Percentiles rank a stretch among this genome's conserved stretches.
These are phyloP conservation scores for Drosophila lowei DNA, from an alignment of 1,140 invertebrate species.

Conservation along the genomic window DNA sequence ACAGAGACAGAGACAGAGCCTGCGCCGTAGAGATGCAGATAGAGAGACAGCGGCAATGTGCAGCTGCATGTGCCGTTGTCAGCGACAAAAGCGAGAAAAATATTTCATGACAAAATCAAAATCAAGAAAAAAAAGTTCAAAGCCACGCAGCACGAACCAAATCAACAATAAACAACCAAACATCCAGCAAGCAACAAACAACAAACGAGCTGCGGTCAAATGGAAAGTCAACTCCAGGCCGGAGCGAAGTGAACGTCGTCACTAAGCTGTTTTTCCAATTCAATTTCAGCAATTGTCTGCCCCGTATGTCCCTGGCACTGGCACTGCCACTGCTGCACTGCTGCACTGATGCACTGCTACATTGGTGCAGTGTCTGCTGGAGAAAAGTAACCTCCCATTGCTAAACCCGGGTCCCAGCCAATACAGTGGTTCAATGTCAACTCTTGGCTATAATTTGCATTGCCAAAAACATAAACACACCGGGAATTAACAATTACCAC, in stretches of 20 bases:
- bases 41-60: constrained; percentile 12
- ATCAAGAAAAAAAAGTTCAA: constrained; percentile 57
- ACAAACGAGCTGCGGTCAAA: constrained; percentile 72
- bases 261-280: constrained; percentile 68
- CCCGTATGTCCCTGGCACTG: neutral
- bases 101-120: constrained; percentile 49
- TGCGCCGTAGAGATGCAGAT: neutral
- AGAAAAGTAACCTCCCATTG: constrained; percentile 20
- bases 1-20: neutral
- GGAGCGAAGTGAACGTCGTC: constrained; percentile 46
- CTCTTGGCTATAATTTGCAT: constrained; percentile 35
- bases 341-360: constrained; percentile 13
- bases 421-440: constrained; percentile 48
- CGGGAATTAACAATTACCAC: constrained; percentile 60
- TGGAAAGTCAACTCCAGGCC: constrained; percentile 66
- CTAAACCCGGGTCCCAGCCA: neutral
- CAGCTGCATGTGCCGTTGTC: constrained; percentile 51
- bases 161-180: constrained; percentile 57
- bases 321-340: constrained; percentile 6
- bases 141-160: constrained; percentile 65
- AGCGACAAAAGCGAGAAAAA: constrained; percentile 44
- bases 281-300: constrained; percentile 33
- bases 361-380: constrained; percentile 28
- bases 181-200: constrained; percentile 11
- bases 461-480: constrained; percentile 41